These are phyloP conservation scores for Pelecanoides urinatrix DNA, from an alignment of 2,113 vertebrate species.

Conservation along the genomic window DNA sequence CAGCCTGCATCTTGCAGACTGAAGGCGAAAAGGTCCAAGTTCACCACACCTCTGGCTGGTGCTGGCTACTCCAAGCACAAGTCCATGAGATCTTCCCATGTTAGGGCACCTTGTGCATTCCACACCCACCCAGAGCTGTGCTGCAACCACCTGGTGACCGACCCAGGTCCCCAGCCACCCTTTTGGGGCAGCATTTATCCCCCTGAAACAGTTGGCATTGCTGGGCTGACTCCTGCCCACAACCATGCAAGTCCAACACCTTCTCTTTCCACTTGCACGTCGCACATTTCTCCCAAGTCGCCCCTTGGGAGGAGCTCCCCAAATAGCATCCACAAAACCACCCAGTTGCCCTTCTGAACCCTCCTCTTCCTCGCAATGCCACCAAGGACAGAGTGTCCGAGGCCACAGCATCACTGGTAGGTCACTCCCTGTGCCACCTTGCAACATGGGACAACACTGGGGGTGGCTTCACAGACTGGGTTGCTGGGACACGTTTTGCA, in stretches of 20 bases:
- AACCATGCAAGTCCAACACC: neutral
- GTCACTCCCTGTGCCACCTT: neutral
- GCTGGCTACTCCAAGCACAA: neutral
- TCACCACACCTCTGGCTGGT: neutral
- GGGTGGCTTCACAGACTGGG: neutral
- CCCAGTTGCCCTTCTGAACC: no score
- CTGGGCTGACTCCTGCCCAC: neutral
- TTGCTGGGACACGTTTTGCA: neutral
- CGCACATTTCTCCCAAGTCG: neutral
- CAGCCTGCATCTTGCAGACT: neutral
- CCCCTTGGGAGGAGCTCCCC: neutral
- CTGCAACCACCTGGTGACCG: neutral
- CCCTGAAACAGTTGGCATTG: neutral
- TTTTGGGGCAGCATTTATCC: neutral
- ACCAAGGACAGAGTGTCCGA: neutral
- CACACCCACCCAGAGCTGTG: neutral
- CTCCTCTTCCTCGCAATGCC: neutral
- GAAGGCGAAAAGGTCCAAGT: neutral
- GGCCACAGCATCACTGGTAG: neutral
- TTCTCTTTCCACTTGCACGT: neutral
- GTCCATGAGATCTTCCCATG: rapidly evolving
- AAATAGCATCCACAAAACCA: neutral
- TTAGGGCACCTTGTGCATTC: neutral
- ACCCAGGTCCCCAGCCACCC: neutral
- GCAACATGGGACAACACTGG: neutral